Evolutionary conservation across 2,113 vertebrate species (phyloP), one percentile per base, ranked within the genome.

Genomic region (Mastomys coucha): DNA sequence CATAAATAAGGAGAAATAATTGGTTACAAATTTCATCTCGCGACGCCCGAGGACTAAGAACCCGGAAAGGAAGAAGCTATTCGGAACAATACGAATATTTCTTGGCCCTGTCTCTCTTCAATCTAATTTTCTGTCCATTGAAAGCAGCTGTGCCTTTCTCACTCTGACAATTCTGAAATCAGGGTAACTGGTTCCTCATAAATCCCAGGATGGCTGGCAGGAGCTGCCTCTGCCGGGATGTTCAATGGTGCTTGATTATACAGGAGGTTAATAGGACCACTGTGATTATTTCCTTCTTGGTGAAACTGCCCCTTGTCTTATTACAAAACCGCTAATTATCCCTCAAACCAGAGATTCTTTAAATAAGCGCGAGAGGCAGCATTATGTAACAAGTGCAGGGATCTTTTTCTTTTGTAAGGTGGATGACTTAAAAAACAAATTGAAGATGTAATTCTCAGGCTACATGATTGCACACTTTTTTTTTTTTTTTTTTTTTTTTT

Each of bases 241-340:
- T 87, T 97, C 97, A 98, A 97, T 96, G 85, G 94, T 53, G 88
- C 96, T 93, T 98, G 96, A 98, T 98, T 97, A 97, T 88, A 75
- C 13, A 26, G 93, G 91, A 97, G 97, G 96, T 97, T 92, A 96
- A 97, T 89, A 95, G 97, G 96, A 96, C 96, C 95, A 91, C 76
- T 86, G 86, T 92, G 95, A 97, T 97, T 93, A 97, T 97, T 97
- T 97, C 96, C 88, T 93, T 95, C 92, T 97, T 92, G 93, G 95
- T 88, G 93, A 97, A 96, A 96, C 92, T 91, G 77, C 92, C 94
- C 88, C 91, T 97, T 97, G 96, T 96, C 92, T 95, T 96, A 97
- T 97, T 97, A 97, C 88, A 98, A 94, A 97, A 97, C 77, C 73
- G 81, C 85, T 91, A 97, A 98, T 97, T 97, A 89, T 95, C 84